phyloP scores from a whole-genome alignment of 2,888 invertebrate species.

The Drosophila koepferae region DNA sequence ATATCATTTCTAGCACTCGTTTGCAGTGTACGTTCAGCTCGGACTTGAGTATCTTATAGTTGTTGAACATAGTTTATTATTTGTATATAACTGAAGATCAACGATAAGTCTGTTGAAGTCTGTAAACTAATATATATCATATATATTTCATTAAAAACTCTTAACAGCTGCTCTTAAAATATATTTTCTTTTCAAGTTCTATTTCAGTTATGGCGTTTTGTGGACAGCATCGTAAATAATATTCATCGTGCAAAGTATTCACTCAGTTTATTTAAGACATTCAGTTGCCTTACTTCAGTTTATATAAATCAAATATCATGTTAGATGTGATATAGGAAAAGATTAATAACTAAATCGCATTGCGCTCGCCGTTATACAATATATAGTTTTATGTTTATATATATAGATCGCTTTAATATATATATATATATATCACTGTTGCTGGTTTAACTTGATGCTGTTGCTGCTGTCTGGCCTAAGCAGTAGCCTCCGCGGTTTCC shows the following conservation, averaged over 20 bases:
- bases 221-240: conserved; percentile 65
- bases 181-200: conserved; percentile 15
- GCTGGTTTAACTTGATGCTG: conserved; percentile 63
- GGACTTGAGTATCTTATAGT: conserved; percentile 51
- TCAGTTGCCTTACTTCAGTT: conserved; percentile 34
- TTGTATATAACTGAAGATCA: conserved; percentile 3
- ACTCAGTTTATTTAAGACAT: conserved; percentile 51
- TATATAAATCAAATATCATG: conserved; percentile 22
- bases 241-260: conserved; percentile 43
- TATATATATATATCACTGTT: conserved; percentile 72
- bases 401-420: conserved; percentile 61
- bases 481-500: conserved; percentile 45
- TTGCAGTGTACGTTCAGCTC: conserved; percentile 11
- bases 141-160: conserved; percentile 31
- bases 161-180: conserved; percentile 19
- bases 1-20: conserved; percentile 36
- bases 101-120: conserved; percentile 17
- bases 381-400: conserved; percentile 44
- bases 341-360: conserved; percentile 52
- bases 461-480: conserved; percentile 24
- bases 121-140: conserved; percentile 1
- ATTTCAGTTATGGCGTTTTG: conserved; percentile 64
- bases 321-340: conserved; percentile 20
- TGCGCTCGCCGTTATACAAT: conserved; percentile 62
- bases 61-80: conserved; percentile 19